Conservation (phyloP, 2,113 vertebrate genomes). For the Sinocyclocheilus rhinocerous region DNA sequence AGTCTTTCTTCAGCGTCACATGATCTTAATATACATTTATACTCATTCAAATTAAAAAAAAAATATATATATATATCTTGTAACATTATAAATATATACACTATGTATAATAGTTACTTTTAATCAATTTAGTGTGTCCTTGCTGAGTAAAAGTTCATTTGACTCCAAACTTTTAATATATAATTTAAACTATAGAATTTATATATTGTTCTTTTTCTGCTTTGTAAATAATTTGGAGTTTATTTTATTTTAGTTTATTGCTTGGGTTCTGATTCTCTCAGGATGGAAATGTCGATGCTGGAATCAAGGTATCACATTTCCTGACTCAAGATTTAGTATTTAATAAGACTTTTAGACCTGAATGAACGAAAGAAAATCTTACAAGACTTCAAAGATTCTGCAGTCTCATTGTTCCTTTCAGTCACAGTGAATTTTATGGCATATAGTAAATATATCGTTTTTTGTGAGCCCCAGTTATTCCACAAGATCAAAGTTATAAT, state of each 20-base stretch:
- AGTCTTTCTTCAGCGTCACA: background rate
- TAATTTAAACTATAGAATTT: background rate
- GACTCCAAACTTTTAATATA: background rate
- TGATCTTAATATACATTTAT: background rate
- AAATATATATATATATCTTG: background rate
- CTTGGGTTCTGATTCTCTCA: background rate
- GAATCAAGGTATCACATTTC: conserved; percentile 9
- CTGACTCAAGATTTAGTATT: conserved; percentile 3
- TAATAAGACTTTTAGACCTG: background rate
- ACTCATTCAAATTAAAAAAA: background rate
- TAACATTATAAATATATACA: background rate
- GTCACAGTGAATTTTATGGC: background rate
- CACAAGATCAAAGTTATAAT: conserved; percentile 2
- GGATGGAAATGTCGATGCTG: background rate
- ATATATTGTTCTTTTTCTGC: background rate
- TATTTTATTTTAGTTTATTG: background rate
- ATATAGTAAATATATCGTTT: background rate
- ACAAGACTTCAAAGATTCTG: background rate
- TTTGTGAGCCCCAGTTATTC: conserved; percentile 10
- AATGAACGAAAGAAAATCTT: conserved; percentile 19
- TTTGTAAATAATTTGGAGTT: background rate
- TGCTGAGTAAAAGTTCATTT: background rate
- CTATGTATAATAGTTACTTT: background rate
- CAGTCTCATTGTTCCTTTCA: background rate
- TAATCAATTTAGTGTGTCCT: background rate